Base-by-base conservation (phyloP, 2,888 invertebrate species). In the Macrophya annulata region DNA sequence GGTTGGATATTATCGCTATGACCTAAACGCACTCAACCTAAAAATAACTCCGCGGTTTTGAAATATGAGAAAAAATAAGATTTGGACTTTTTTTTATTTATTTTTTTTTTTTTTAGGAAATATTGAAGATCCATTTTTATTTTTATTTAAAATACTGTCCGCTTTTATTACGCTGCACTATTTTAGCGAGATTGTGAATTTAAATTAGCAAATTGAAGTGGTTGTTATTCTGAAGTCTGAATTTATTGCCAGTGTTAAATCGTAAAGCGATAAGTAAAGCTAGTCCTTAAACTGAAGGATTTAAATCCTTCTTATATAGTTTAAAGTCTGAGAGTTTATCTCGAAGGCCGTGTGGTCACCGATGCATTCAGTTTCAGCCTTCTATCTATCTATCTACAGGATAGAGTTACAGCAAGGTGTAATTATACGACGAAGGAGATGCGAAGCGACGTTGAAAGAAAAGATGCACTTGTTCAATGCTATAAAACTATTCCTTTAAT, bases 311-410 rank as follows among this genome's bases (percentile, higher is more conserved):
- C n/a, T 45, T 25, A 31, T n/a, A n/a, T n/a, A n/a, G 21, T 74
- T n/a, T 31, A 43, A 21, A 43, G 45, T 45, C 55, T 77, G 17
- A 31, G 17, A 31, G 62, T 81, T 59, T 81, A 81, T 62, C 21
- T 81, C 62, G 81, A 81, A 81, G 81, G 81, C 62, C 62, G 81
- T 62, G 81, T 81, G 62, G 15, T 17, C 62, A 81, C 37, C 81
- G 59, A 81, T 81, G 59, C 59, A 62, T 81, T 81, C 40, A 55
- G 55, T 77, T 77, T 51, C 55, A 77, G 51, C 76, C 76, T 77
- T 77, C 76, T 31, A 51, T 10, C n/a, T n/a, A n/a, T 31, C 48
- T 48, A 51, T 77, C 48, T 51, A 77, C 76, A 15, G 55, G 77
- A 21, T 55, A 51, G 55, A 31, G 51, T 77, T 77, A 77, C 77